A percentile compares a stretch with the other conserved stretches of the same genome.
phyloP scores from a whole-genome alignment of 2,888 invertebrate species.

The Pyralis farinalis region DNA sequence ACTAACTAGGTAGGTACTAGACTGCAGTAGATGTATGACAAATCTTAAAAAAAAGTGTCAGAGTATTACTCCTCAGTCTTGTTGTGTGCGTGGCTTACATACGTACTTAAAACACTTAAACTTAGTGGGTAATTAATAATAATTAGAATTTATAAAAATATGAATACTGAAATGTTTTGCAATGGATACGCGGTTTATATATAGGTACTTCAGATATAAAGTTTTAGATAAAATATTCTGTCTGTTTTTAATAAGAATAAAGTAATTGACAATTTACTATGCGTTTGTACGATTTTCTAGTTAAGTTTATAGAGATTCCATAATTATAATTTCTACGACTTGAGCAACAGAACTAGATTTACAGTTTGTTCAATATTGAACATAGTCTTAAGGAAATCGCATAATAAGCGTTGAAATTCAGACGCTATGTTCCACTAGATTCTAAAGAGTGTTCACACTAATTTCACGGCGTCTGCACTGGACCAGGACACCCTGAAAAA shows the following conservation, averaged over 20 bases:
- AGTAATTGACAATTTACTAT: conserved; percentile 4
- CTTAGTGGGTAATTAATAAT: not conserved
- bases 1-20: no score
- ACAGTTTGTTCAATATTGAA: not conserved
- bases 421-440: conserved; percentile 32
- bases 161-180: not conserved
- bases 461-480: conserved; percentile 49
- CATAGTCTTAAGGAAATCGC: conserved; percentile 1
- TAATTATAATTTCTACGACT: not conserved
- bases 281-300: not conserved
- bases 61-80: conserved; percentile 60
- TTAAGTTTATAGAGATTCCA: not conserved
- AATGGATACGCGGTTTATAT: no score
- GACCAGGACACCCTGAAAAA: conserved; percentile 80
- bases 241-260: no score
- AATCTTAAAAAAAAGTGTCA: conserved; percentile 22
- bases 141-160: conserved; percentile 6
- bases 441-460: conserved; percentile 19
- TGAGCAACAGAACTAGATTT: conserved; percentile 7
- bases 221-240: no score
- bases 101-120: conserved; percentile 9
- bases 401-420: conserved; percentile 42
- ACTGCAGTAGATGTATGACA: not conserved
- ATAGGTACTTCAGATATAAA: no score
- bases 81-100: conserved; percentile 37